Evolutionary conservation across 23 tunicate species (phyloP), one percentile per base, ranked within the genome.

Genomic region (Aplidium turbinatum): DNA sequence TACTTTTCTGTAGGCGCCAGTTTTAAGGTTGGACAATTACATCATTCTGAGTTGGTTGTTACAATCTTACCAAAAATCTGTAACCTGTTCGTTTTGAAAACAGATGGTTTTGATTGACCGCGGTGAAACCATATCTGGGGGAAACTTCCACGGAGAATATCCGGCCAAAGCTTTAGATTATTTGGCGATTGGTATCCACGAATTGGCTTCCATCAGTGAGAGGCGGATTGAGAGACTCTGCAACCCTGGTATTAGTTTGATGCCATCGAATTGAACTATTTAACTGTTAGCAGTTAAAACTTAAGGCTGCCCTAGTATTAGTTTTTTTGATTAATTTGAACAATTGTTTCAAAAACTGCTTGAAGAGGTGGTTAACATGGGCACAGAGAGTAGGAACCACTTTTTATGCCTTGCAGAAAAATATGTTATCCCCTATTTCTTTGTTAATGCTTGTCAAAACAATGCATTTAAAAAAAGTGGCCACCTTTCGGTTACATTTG

Each of bases 71-170:
- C 13, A 45, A 45, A 45, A 45, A 45, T 13, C 18, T 13, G 51
- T 45, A 45, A 45, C 18, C 16, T 45, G 20, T 35, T 13, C 13
- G 6, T 0, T 77, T 64, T 30, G 16, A 0, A 0, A 11, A 21
- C 73, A 87, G 94, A 94, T 94, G 99, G 86, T 94, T 20, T 55
- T 86, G 55, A 72, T 80, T 23, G 99, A 94, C 16, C 90, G 82
- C 25, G 53, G 82, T 3, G 94, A 86, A 38, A 87, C 99, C 20
- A 81, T 86, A 33, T 86, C 99, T 0, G 88, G 99, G 13, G 99
- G 99, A 22, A 94, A 94, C 38, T 94, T 94, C 77, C 99, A 94
- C 70, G 99, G 99, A 0, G 99, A 86, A 77, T 94, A 94, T 50
- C 94, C 94, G 18, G 94, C 99, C 1, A 94, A 94, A 64, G 95